These are phyloP conservation scores for Lasioglossum morio DNA, from an alignment of 2,888 invertebrate genomes.

Conservation along the genomic window DNA sequence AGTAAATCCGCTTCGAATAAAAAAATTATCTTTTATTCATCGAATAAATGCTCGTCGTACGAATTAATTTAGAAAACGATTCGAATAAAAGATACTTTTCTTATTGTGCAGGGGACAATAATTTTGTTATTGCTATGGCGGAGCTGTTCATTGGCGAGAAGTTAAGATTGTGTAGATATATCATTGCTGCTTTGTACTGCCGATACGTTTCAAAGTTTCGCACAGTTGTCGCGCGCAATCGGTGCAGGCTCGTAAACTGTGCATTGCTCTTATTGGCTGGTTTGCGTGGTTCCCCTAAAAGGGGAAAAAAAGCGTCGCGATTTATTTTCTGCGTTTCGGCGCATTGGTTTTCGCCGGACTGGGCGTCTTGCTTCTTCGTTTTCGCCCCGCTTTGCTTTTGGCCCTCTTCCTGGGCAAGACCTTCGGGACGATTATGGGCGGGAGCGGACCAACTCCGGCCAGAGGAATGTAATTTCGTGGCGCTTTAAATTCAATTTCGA, in stretches of 20 bases:
- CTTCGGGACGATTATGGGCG: constrained; percentile 68
- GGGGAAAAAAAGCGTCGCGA: too few species aligned
- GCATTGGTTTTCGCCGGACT: background rate
- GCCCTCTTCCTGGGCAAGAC: constrained; percentile 22
- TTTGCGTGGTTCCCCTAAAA: background rate
- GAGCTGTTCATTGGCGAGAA: background rate
- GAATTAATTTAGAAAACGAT: too few species aligned
- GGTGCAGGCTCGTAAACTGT: background rate
- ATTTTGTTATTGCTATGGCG: background rate
- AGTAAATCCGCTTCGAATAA: too few species aligned
- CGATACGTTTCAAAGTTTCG: background rate
- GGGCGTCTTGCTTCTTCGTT: constrained; percentile 26
- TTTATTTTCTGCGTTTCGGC: background rate
- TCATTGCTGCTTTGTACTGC: background rate
- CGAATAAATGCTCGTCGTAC: too few species aligned
- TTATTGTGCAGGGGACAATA: background rate
- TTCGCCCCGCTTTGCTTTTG: constrained; percentile 32
- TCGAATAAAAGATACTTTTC: too few species aligned
- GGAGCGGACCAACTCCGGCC: constrained; percentile 65
- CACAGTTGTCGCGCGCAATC: background rate
- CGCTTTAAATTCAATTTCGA: constrained; percentile 77
- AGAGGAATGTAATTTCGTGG: constrained; percentile 78
- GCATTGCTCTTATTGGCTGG: background rate
- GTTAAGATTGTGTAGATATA: background rate
- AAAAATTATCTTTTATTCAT: too few species aligned